These are phyloP conservation scores for Artemisiospiza belli DNA, from an alignment of 2,113 vertebrate genomes.

Conservation along the genomic window DNA sequence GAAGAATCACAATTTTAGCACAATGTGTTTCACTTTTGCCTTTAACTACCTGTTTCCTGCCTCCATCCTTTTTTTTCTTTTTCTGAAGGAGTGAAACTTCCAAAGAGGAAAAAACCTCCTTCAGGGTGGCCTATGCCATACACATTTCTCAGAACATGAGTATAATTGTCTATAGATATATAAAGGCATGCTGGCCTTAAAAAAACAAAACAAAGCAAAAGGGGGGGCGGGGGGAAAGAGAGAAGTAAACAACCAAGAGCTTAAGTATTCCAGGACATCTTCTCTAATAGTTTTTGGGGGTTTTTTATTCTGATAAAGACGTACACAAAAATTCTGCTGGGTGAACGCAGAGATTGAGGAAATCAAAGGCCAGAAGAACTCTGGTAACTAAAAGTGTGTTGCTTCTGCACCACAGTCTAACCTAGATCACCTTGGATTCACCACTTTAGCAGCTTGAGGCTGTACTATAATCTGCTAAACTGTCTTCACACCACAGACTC, in stretches of 20 bases:
- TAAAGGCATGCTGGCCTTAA: neutral
- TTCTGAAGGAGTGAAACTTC: neutral
- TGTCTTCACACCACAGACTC: neutral
- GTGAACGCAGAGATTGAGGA: neutral
- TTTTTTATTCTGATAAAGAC: neutral
- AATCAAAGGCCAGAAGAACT: neutral
- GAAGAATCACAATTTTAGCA: neutral
- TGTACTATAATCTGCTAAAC: slow-evolving; percentile 19
- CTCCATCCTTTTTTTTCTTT: neutral
- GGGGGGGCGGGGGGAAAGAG: rapidly evolving
- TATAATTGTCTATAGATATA: neutral
- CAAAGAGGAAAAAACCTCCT: neutral
- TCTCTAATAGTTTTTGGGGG: neutral
- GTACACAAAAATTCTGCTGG: neutral
- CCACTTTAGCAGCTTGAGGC: neutral
- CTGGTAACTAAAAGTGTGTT: neutral
- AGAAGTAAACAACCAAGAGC: neutral
- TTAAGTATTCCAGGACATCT: neutral
- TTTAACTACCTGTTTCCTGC: neutral
- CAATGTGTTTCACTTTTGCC: neutral
- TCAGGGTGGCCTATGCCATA: neutral
- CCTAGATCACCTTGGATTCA: slow-evolving; percentile 27
- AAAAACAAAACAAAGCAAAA: neutral
- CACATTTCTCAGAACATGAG: neutral
- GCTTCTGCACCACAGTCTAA: neutral